Base-by-base conservation (phyloP, 2,888 invertebrate species). In the Erebia ligea region DNA sequence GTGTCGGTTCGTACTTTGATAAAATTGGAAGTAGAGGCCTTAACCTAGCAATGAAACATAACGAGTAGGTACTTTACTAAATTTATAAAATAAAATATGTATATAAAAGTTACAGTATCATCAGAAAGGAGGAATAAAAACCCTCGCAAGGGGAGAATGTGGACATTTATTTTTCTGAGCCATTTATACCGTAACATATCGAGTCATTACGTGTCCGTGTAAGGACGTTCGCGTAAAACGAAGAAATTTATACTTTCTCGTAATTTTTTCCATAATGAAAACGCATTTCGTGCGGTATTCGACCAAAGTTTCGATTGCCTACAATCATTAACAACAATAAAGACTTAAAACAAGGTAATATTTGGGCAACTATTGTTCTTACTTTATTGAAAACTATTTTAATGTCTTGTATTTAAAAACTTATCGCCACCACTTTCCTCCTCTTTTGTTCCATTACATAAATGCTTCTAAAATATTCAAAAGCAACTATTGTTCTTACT, bases 181-280 rank as follows among this genome's bases (percentile, higher is more conserved):
- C 79, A 79, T 80, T 80, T 80, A 77, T 77, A 73, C 70, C 62
- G 75, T 78, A 76, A 80, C 77, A 74, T 76, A 79, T 78, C 68
- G 77, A 69, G 76, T 76, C 79, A 77, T 80, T 79, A 79, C 71
- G 68, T 57, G 72, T 65, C 70, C 68, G 63, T 71, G 65, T 54
- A 48, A 67, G 67, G 54, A 72, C 72, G 62, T 48, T 62, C 45
- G 62, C 62, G 68, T 75, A 70, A 74, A 73, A 72, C 70, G 21
- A 62, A 65, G 67, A 65, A 75, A 70, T 73, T 75, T 73, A 75
- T 75, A 69, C 68, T 48, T 70, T 69, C 67, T 67, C 63, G 56
- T 69, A 69, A 62, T 72, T 52, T 56, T 56, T 56, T n/a, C 15
- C 42, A 19, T 56, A 54, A 56, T 65, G 56, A 54, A 54, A 65